These are phyloP conservation scores for Lepidurus arcticus DNA, from an alignment of 1,140 invertebrate species.

Conservation along the genomic window DNA sequence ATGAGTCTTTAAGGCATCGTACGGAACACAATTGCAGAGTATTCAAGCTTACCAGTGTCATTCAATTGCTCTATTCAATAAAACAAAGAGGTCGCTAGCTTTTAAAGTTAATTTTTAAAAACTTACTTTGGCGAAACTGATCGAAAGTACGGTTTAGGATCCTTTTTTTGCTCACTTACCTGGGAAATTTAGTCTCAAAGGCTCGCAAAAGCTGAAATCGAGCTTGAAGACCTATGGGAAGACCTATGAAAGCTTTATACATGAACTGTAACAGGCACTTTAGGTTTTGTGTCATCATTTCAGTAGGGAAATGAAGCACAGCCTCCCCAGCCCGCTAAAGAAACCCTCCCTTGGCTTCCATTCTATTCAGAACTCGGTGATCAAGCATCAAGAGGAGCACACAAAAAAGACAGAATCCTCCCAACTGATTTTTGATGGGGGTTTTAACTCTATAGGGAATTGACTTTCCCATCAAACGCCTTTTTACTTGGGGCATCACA, in stretches of 20 bases:
- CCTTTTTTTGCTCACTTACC: neutral
- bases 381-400: neutral
- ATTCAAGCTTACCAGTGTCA: too few species aligned
- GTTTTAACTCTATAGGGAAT: constrained; percentile 7
- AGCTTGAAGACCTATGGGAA: constrained; percentile 1
- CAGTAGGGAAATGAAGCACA: constrained; percentile 14
- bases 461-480: constrained; percentile 17
- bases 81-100: neutral
- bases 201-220: neutral
- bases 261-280: neutral
- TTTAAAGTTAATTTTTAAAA: neutral
- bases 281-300: constrained; percentile 16
- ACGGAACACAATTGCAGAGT: neutral
- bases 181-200: neutral
- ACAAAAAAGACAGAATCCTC: neutral
- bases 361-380: neutral
- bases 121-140: neutral
- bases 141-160: neutral
- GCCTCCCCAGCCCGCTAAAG: neutral
- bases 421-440: constrained; percentile 8
- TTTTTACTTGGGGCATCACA: constrained; percentile 4
- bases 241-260: neutral
- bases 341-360: constrained; percentile 3
- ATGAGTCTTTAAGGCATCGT: neutral
- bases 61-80: neutral